phyloP scores from a whole-genome alignment of 2,888 invertebrate species.

The Lacanobia oleracea region DNA sequence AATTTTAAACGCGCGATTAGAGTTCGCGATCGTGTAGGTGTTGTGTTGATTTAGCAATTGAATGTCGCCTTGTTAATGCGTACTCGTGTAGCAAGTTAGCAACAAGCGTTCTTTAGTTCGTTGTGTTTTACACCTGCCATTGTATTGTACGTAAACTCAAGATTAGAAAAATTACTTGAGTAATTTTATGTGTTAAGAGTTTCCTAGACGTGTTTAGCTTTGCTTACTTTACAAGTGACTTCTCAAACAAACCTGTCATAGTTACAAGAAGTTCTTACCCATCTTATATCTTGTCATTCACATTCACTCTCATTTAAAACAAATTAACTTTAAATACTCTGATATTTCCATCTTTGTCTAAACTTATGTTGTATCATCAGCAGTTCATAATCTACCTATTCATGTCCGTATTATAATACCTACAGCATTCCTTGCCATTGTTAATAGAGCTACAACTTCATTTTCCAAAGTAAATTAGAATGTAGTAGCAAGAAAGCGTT shows the following conservation, averaged over 20 bases:
- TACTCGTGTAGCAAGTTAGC: neutral
- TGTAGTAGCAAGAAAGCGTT: slow-evolving; percentile 33
- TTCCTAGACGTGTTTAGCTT: too few relatives aligned
- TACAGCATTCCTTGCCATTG: neutral
- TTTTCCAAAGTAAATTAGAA: slow-evolving; percentile 40
- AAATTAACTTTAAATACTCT: neutral
- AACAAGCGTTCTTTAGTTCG: neutral
- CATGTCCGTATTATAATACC: too few relatives aligned
- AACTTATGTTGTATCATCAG: neutral
- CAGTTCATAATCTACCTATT: neutral
- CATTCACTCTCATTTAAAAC: neutral
- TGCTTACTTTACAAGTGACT: too few relatives aligned
- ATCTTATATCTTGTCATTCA: neutral
- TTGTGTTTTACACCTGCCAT: slow-evolving; percentile 11
- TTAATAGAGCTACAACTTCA: slow-evolving; percentile 7
- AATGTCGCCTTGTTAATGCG: slow-evolving; percentile 27
- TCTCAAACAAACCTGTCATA: too few relatives aligned
- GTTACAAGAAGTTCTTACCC: too few relatives aligned
- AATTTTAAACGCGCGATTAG: slow-evolving; percentile 59
- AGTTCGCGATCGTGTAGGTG: slow-evolving; percentile 50
- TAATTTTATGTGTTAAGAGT: too few relatives aligned
- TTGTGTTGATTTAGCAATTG: slow-evolving; percentile 40
- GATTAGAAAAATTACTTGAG: too few relatives aligned
- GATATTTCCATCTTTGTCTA: neutral
- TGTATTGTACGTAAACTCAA: neutral